These are phyloP conservation scores for Cacatua alba DNA, from an alignment of 2,113 vertebrate species.

Conservation along the genomic window DNA sequence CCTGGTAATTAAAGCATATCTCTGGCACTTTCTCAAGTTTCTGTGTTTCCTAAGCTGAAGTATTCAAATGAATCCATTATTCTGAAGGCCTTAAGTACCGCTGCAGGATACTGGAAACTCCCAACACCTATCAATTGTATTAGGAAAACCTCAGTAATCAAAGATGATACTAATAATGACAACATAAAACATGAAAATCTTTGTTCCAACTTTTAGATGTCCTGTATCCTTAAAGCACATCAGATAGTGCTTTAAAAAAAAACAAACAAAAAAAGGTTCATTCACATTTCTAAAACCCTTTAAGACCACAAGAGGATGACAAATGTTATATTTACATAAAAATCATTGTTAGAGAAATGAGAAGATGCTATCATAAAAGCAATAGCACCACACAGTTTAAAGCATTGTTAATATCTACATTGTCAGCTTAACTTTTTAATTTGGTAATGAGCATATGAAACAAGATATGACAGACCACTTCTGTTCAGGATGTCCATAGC, in stretches of 20 bases:
- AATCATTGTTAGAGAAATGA: background rate
- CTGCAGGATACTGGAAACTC: background rate
- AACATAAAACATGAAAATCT: background rate
- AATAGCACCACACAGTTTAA: background rate
- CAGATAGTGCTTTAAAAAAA: background rate
- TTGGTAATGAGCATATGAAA: background rate
- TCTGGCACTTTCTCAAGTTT: slow-evolving; percentile 12
- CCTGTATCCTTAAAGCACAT: background rate
- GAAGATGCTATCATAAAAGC: background rate
- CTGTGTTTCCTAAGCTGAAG: slow-evolving; percentile 1
- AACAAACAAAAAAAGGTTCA: background rate
- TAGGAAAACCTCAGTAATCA: background rate
- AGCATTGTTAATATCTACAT: background rate
- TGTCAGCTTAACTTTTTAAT: background rate
- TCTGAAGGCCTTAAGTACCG: background rate
- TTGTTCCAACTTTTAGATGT: background rate
- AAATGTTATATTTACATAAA: background rate
- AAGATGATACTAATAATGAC: background rate
- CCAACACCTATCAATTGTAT: background rate
- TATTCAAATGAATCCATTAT: background rate
- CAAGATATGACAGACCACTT: background rate
- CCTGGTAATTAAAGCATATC: slow-evolving; percentile 19
- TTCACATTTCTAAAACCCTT: background rate
- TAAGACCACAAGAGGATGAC: background rate
- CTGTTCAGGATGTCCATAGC: background rate